A percentile compares a stretch with the other conserved stretches of the same genome.
Conservation (phyloP, 2,888 invertebrate genomes). For the Eilema sororculum region DNA sequence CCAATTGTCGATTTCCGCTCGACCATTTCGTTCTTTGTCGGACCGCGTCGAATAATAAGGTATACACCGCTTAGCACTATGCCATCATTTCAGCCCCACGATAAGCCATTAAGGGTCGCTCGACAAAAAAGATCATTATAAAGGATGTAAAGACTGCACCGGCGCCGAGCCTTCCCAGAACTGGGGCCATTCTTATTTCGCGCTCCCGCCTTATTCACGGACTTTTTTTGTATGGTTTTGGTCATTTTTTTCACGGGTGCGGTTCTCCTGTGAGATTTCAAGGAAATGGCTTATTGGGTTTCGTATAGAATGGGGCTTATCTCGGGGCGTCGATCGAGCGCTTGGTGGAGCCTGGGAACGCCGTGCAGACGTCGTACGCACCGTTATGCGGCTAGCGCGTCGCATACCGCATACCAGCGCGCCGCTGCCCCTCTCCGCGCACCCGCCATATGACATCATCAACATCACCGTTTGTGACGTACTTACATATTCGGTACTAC, state of each 20-base stretch:
- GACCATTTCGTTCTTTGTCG: constrained; percentile 28
- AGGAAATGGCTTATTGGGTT: constrained; percentile 86
- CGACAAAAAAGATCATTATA: constrained; percentile 84
- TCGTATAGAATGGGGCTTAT: constrained; percentile 81
- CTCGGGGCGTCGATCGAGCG: constrained; percentile 74
- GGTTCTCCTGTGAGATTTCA: constrained; percentile 82
- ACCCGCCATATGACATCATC: constrained; percentile 61
- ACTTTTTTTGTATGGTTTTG: constrained; percentile 76
- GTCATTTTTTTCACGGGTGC: constrained; percentile 80
- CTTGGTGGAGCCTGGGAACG: constrained; percentile 72
- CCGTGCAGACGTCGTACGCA: constrained; percentile 60
- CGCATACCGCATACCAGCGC: constrained; percentile 48
- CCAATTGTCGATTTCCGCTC: constrained; percentile 62
- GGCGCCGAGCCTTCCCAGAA: constrained; percentile 85
- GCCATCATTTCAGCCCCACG: constrained; percentile 73
- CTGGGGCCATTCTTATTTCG: constrained; percentile 84
- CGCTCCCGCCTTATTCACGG: constrained; percentile 84
- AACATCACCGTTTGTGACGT: constrained; percentile 59
- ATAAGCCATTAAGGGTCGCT: constrained; percentile 81
- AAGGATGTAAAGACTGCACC: constrained; percentile 83
- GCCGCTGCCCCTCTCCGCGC: constrained; percentile 32
- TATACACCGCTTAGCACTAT: constrained; percentile 57
- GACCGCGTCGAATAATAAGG: constrained; percentile 29
- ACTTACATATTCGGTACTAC: constrained; percentile 50
- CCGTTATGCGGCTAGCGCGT: constrained; percentile 64